phyloP scores from a whole-genome alignment of 1,140 invertebrate species.

The Cotesia vestalis region DNA sequence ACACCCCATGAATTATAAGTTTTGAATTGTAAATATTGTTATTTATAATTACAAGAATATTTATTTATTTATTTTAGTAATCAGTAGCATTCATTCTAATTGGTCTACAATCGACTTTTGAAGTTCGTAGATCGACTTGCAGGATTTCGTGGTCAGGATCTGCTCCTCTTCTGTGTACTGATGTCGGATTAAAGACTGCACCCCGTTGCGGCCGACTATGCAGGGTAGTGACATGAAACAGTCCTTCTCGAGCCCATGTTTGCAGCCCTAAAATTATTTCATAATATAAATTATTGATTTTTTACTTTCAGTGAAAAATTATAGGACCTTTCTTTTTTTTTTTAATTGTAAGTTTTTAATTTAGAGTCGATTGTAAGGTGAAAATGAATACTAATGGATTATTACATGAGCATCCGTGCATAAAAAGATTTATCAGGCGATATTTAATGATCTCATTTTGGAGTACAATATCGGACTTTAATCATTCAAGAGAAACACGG shows the following conservation, averaged over 20 bases:
- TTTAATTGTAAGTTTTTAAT: too few relatives aligned
- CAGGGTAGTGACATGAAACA: conserved; percentile 72
- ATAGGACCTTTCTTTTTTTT: too few relatives aligned
- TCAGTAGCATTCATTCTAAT: conserved; percentile 29
- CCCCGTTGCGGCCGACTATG: conserved; percentile 68
- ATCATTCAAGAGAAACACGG: not conserved
- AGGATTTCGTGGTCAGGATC: conserved; percentile 64
- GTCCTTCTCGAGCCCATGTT: conserved; percentile 70
- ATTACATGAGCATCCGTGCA: conserved; percentile 72
- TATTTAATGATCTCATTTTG: not conserved
- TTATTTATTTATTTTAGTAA: not conserved
- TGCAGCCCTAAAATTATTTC: conserved; percentile 51
- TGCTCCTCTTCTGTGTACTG: conserved; percentile 67
- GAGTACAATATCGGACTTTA: not conserved
- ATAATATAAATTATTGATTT: too few relatives aligned
- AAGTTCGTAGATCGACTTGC: conserved; percentile 61
- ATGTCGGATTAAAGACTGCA: conserved; percentile 69
- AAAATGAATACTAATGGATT: conserved; percentile 63
- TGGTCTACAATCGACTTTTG: conserved; percentile 52
- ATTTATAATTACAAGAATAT: too few relatives aligned
- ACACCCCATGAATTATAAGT: not conserved
- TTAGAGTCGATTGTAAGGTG: too few relatives aligned
- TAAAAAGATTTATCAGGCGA: conserved; percentile 71
- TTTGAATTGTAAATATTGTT: not conserved
- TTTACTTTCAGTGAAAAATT: too few relatives aligned